Percentiles rank a stretch among this genome's conserved stretches.
phyloP scores from a whole-genome alignment of 2,797 vertebrate species.

The Brachymystax lenok region DNA sequence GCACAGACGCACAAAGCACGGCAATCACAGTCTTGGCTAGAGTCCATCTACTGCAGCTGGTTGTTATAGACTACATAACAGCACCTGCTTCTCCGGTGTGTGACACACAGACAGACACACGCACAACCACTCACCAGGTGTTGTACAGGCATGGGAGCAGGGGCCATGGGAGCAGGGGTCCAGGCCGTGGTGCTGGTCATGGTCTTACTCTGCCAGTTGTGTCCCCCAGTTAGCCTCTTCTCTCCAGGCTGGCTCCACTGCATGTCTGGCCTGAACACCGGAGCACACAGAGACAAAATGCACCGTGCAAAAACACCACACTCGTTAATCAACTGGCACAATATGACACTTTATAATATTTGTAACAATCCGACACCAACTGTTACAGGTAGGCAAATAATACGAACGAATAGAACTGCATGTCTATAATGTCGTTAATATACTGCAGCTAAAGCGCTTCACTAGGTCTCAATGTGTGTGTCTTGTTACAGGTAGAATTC shows the following conservation, averaged over 20 bases:
- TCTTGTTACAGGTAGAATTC: too few species aligned
- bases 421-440: not conserved
- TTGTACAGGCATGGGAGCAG: slow-evolving; percentile 76
- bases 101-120: not conserved
- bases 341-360: too few species aligned
- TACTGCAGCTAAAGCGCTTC: not conserved
- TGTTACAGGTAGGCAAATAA: too few species aligned
- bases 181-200: slow-evolving; percentile 79
- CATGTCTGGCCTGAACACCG: slow-evolving; percentile 78
- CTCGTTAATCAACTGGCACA: not conserved
- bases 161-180: slow-evolving; percentile 75
- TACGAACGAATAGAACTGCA: too few species aligned
- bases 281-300: slow-evolving; percentile 12
- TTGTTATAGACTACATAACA: too few species aligned
- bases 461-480: not conserved
- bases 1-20: too few species aligned
- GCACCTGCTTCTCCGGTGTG: too few species aligned
- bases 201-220: slow-evolving; percentile 84
- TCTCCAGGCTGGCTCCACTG: slow-evolving; percentile 80
- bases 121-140: slow-evolving; percentile 78
- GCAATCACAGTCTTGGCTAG: too few species aligned
- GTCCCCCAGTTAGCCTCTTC: slow-evolving; percentile 82
- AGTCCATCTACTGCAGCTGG: too few species aligned
- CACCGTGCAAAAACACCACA: slow-evolving; percentile 15
- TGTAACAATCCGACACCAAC: too few species aligned